phyloP scores from a whole-genome alignment of 2,888 invertebrate genomes.

The Agriopis aurantiaria region DNA sequence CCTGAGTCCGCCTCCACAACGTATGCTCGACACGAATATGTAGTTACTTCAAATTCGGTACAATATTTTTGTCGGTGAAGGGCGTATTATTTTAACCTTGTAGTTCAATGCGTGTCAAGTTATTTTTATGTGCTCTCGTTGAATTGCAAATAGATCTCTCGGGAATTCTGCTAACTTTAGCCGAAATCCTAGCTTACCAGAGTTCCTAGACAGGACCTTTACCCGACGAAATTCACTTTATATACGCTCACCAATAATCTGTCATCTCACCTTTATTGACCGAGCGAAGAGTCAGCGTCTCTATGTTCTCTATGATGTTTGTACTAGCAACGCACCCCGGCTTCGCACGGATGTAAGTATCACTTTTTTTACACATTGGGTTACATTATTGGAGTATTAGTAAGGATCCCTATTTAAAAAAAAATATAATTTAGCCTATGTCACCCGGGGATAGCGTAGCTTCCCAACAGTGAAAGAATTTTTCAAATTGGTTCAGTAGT shows the following conservation, averaged over 20 bases:
- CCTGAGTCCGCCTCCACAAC: conserved; percentile 33
- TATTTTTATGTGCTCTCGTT: conserved; percentile 42
- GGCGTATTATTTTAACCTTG: conserved; percentile 52
- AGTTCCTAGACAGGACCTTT: background rate
- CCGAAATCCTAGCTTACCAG: background rate
- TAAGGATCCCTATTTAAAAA: no score
- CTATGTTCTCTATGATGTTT: no score
- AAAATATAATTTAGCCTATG: no score
- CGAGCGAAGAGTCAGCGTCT: no score
- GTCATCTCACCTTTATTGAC: no score
- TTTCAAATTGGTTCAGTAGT: no score
- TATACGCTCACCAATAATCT: background rate
- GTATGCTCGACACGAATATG: conserved; percentile 57
- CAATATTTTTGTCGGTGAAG: conserved; percentile 51
- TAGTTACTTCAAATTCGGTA: conserved; percentile 55
- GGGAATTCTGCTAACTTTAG: conserved; percentile 8
- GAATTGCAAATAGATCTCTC: conserved; percentile 36
- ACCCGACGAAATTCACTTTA: background rate
- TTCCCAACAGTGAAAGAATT: no score
- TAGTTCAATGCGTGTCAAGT: conserved; percentile 46
- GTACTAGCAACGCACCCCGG: no score
- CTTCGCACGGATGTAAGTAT: no score
- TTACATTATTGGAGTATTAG: no score
- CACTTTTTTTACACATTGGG: no score
- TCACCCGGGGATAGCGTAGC: no score